Base-by-base conservation (phyloP, 2,888 invertebrate species). In the Drosophila kuntzei region DNA sequence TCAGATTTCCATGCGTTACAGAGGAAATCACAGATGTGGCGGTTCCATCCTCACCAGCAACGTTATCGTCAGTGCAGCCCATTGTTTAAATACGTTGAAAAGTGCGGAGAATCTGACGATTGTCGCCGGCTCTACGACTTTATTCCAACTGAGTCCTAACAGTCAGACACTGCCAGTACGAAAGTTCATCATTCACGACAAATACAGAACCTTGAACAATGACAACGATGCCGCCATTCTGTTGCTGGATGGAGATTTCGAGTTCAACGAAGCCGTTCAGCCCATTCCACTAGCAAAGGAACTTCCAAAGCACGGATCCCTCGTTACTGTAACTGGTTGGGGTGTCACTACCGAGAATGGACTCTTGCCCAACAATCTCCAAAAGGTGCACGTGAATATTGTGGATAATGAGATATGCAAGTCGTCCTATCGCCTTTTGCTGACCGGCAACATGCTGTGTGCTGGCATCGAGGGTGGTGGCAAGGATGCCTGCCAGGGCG, bases 151-250 rank as follows among this genome's bases (percentile, higher is more conserved):
- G 7, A 65, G 66, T 16, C 67, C 73, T 6, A 68, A 70, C 0
- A 55, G 69, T 2, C 77, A 75, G 22, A 79, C 75, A 63, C 78
- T 93, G n/a, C 93, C 93, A 53, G 94, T 95, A 0, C 92, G 93
- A 12, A 89, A 92, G 5, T 90, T 94, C 20, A 90, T 92, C 8
- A 74, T 94, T 2, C 94, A 95, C 87, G 93, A 94, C 0, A 93
- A 93, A 12, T 95, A 93, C 80, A 93, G 92, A 71, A 89, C 92
- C 0, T 91, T 91, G 2, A 93, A 93, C 43, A 91, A 92, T 61
- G 93, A 94, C 22, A 93, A 94, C 74, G 94, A 95, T 89, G 91
- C 95, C 9, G 95, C 95, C 0, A 82, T 95, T 8, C 79, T 95
- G 32, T 92, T 93, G 51, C 85, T 95, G 16, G 92, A 93, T 69